Conservation (phyloP, 2,888 invertebrate genomes). For the Lasioglossum morio region DNA sequence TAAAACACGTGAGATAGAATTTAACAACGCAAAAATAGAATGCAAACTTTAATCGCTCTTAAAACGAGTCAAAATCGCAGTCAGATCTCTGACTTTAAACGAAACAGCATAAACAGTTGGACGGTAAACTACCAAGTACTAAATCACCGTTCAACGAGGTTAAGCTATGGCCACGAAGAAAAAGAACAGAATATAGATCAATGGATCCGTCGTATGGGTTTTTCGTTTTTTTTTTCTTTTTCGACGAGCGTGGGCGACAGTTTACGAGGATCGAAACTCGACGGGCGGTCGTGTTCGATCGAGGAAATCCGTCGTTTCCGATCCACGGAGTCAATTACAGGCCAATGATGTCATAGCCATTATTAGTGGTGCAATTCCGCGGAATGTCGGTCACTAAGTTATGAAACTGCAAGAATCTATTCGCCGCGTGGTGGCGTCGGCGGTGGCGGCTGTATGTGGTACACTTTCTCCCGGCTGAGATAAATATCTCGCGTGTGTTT, state of each 20-base stretch:
- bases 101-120: neutral
- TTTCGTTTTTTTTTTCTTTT: neutral
- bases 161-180: neutral
- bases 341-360: slow-evolving; percentile 78
- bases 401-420: slow-evolving; percentile 82
- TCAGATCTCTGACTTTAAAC: neutral
- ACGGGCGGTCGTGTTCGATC: neutral
- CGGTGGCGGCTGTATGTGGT: slow-evolving; percentile 67
- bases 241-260: neutral
- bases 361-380: slow-evolving; percentile 80
- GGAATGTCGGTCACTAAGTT: slow-evolving; percentile 83
- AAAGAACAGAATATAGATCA: neutral
- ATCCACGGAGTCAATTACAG: slow-evolving; percentile 72
- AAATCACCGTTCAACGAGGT: neutral
- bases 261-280: neutral
- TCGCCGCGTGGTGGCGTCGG: slow-evolving; percentile 63
- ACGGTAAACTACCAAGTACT: neutral
- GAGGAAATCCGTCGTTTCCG: slow-evolving; percentile 65
- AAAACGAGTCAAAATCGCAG: neutral
- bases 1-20: neutral
- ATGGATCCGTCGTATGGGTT: neutral
- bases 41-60: neutral
- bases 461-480: slow-evolving; percentile 79
- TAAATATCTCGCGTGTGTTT: slow-evolving; percentile 74
- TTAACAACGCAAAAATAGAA: neutral